Percentiles rank a stretch among this genome's conserved stretches.
Conservation (phyloP, 1,140 invertebrate genomes). For the Drosophila azteca region DNA sequence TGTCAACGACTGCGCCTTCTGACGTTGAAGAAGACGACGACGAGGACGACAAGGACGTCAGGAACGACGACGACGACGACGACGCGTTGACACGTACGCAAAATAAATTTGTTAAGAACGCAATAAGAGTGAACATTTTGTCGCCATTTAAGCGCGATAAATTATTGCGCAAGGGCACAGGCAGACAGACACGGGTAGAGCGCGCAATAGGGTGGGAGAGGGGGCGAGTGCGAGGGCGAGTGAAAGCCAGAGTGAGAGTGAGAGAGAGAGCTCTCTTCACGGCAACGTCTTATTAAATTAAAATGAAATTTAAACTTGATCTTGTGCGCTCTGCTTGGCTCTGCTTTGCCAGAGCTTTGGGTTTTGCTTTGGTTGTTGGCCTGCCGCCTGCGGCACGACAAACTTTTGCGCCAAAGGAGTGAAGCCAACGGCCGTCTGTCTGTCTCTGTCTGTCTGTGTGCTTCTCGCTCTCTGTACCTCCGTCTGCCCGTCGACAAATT, state of each 20-base stretch:
- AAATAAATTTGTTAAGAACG: conserved; percentile 81
- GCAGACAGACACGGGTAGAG: not conserved
- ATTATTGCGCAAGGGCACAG: conserved; percentile 67
- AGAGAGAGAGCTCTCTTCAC: conserved; percentile 15
- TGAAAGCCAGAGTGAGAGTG: not conserved
- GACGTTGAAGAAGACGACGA: conserved; percentile 5
- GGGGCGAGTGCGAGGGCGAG: not conserved
- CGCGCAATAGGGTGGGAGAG: not conserved
- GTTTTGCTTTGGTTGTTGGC: no score
- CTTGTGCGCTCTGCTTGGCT: conserved; percentile 23
- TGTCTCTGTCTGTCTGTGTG: not conserved
- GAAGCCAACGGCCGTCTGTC: no score
- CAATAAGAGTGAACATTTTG: conserved; percentile 80
- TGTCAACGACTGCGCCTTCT: conserved; percentile 14
- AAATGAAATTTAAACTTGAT: conserved; percentile 79
- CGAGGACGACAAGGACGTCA: conserved; percentile 36
- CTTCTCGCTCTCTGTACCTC: no score
- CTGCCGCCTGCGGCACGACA: no score
- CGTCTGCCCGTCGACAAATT: conserved; percentile 54
- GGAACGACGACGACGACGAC: conserved; percentile 24
- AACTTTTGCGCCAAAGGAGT: no score
- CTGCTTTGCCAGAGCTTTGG: no score
- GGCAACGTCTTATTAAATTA: conserved; percentile 71
- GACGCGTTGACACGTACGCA: conserved; percentile 77
- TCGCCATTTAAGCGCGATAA: conserved; percentile 79